A percentile compares a stretch with the other conserved stretches of the same genome.
Evolutionary conservation across 2,797 vertebrate genomes (phyloP).

Genomic region (Sciurus vulgaris): DNA sequence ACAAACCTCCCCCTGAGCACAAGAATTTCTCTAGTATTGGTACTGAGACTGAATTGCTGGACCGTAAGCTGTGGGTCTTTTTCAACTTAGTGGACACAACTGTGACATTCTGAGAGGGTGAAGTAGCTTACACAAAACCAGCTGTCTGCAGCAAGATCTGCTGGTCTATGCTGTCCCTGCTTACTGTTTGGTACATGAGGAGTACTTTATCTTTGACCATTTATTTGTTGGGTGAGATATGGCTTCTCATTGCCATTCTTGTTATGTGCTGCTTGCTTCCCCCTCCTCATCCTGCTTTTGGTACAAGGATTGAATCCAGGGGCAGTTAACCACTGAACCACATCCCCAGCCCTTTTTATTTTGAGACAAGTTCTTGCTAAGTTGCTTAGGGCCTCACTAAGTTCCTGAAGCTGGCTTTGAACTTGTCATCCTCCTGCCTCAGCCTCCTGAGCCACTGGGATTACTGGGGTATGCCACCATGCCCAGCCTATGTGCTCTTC

Average conservation of each 20-base stretch:
- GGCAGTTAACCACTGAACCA: no score
- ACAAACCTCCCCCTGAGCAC: not conserved
- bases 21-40: not conserved
- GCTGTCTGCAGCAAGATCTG: not conserved
- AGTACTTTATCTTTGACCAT: not conserved
- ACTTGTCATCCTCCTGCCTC: no score
- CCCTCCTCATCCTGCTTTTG: no score
- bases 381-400: no score
- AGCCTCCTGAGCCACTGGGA: no score
- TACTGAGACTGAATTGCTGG: not conserved
- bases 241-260: not conserved
- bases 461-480: no score
- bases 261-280: not conserved
- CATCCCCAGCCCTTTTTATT: no score
- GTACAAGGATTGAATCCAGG: no score
- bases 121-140: not conserved
- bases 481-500: not conserved
- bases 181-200: not conserved
- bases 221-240: not conserved
- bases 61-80: not conserved
- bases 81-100: not conserved
- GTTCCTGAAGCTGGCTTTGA: no score
- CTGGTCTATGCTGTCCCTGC: not conserved
- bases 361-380: no score
- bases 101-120: not conserved